Evolutionary conservation across 2,113 vertebrate species (phyloP).

Genomic region (Chaenocephalus aceratus): DNA sequence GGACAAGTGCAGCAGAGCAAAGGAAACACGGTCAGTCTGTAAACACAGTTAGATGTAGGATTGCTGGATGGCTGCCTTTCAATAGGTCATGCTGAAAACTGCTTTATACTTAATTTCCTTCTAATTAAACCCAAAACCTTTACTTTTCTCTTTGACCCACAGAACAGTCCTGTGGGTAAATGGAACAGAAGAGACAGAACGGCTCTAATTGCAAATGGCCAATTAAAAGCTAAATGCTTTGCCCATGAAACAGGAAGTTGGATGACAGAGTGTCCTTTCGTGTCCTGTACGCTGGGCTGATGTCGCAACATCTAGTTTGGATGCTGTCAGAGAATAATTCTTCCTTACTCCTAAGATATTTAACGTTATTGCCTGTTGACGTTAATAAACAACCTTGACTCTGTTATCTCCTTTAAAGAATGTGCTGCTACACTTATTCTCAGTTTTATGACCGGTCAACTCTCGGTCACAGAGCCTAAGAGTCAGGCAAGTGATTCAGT

Average conservation of each 20-base stretch:
- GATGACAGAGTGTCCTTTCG: slow-evolving; percentile 42
- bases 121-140: slow-evolving; percentile 38
- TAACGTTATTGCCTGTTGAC: too few species aligned
- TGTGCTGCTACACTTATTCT: too few species aligned
- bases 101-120: neutral
- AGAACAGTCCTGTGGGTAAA: slow-evolving; percentile 33
- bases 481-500: too few species aligned
- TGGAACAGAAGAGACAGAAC: slow-evolving; percentile 24
- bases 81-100: slow-evolving; percentile 30
- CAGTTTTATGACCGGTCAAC: too few species aligned
- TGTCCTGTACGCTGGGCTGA: slow-evolving; percentile 40
- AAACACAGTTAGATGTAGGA: neutral
- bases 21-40: slow-evolving; percentile 3
- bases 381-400: too few species aligned
- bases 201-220: slow-evolving; percentile 53
- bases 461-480: too few species aligned
- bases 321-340: too few species aligned
- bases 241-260: slow-evolving; percentile 30
- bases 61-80: neutral
- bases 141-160: slow-evolving; percentile 7
- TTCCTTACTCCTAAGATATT: too few species aligned
- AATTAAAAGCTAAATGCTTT: slow-evolving; percentile 56
- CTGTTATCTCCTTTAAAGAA: too few species aligned
- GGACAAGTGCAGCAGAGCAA: neutral
- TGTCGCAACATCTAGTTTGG: slow-evolving; percentile 9